Evolutionary conservation across 2,888 invertebrate species (phyloP), one percentile per base, ranked within the genome.

Genomic region (Caenorhabditis plicata): DNA sequence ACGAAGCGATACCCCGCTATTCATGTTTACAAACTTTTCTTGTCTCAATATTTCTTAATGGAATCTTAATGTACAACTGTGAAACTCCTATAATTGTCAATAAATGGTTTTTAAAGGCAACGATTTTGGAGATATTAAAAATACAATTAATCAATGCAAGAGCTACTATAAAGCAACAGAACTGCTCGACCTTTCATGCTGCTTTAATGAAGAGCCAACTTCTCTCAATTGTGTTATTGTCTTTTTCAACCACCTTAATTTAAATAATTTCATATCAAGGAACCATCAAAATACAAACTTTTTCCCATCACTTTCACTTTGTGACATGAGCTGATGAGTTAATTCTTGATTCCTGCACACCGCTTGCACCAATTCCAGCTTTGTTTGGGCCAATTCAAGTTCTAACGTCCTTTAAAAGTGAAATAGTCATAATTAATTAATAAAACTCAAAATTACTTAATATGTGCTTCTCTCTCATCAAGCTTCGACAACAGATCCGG

Each of bases 351-450:
- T 79, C 26, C 73, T 65, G 47, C 78, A 80, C 39, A 78, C 71
- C 0, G 76, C 71, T 83, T 98, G 94, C 4, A 96, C 98, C 68
- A 95, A 89, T 0, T 92, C 93, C 68, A 98, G 85, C 83, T 98
- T 98, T 0, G 95, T 92, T 82, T 93, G 91, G 2, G 96, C 98
- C 70, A 98, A 84, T 80, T 98, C 95, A 55, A 95, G 85, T 82
- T 98, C 98, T 17, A 98, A 54, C 0, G 66, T 54, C 44, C 71
- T 64, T 32, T 43, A 61, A 47, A 11, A 23, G 17, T 8, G 7
- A 2, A 5, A 39, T 4, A 27, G 23, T 43, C 20, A n/a, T 5
- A n/a, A 15, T 17, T 15, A 29, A 43, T 26, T 27, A 17, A 17
- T 11, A 32, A 32, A 4, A 5, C 17, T n/a, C n/a, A n/a, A n/a